These are phyloP conservation scores for Chesias legatella DNA, from an alignment of 2,888 invertebrate species.

Conservation along the genomic window DNA sequence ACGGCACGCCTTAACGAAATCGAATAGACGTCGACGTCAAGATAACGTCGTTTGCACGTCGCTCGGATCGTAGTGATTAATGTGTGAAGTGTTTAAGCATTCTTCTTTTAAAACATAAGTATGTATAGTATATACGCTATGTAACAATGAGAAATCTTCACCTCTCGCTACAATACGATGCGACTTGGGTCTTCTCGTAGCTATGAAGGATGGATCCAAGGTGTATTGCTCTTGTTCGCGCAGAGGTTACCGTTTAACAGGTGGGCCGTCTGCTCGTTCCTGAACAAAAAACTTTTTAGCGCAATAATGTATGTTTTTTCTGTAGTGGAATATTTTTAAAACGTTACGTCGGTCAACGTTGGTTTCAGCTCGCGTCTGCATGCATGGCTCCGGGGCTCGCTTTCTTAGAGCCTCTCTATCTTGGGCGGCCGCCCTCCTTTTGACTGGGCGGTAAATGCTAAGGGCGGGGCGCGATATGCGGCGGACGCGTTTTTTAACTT, in stretches of 20 bases:
- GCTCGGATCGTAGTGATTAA: constrained; percentile 7
- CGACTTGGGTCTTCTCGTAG: no score
- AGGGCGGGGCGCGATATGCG: constrained; percentile 23
- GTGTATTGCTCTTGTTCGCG: no score
- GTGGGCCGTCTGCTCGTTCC: no score
- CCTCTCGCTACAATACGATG: no score
- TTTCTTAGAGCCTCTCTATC: constrained; percentile 39
- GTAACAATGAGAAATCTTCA: no score
- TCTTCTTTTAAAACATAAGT: no score
- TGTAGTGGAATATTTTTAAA: background rate
- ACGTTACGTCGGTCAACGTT: constrained; percentile 5
- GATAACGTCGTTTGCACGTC: constrained; percentile 16
- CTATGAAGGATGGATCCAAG: no score
- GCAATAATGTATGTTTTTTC: no score
- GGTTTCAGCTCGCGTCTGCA: constrained; percentile 38
- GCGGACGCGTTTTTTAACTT: no score
- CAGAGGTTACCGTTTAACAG: no score
- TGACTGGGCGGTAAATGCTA: constrained; percentile 40
- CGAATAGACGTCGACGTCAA: constrained; percentile 1
- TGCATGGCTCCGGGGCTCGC: constrained; percentile 38
- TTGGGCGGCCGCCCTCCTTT: constrained; percentile 38
- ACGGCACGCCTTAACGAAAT: constrained; percentile 4
- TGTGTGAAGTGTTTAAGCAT: constrained; percentile 1
- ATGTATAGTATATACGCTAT: no score
- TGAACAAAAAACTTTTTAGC: no score